Evolutionary conservation across 2,113 vertebrate genomes (phyloP).

Genomic region (Tursiops truncatus): DNA sequence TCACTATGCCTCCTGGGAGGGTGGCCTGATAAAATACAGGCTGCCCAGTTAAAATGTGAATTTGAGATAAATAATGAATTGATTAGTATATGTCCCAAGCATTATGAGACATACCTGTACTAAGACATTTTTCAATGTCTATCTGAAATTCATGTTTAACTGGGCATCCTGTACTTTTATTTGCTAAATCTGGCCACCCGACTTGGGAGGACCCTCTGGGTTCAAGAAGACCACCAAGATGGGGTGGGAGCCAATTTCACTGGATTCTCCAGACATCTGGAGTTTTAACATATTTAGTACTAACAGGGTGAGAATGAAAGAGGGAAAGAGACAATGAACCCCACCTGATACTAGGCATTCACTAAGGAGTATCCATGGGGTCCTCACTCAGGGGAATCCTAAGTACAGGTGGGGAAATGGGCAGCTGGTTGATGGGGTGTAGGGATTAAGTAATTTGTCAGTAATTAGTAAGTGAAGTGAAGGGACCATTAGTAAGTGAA

Average conservation of each 20-base stretch:
- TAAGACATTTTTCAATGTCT: fast-evolving
- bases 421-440: no score
- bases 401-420: fast-evolving
- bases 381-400: background rate
- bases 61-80: background rate
- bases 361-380: background rate
- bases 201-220: background rate
- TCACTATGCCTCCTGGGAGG: background rate
- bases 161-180: no score
- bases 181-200: background rate
- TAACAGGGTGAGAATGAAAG: background rate
- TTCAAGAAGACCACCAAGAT: background rate
- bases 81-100: background rate
- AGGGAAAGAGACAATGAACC: background rate
- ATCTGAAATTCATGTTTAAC: background rate
- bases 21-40: background rate
- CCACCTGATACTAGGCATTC: background rate
- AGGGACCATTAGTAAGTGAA: background rate
- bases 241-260: background rate
- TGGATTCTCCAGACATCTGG: no score
- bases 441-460: background rate
- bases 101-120: no score
- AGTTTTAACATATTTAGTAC: background rate
- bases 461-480: background rate
- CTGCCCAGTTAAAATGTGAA: background rate